Evolutionary conservation across 2,797 vertebrate species (phyloP).

Genomic region (Trematomus bernacchii): DNA sequence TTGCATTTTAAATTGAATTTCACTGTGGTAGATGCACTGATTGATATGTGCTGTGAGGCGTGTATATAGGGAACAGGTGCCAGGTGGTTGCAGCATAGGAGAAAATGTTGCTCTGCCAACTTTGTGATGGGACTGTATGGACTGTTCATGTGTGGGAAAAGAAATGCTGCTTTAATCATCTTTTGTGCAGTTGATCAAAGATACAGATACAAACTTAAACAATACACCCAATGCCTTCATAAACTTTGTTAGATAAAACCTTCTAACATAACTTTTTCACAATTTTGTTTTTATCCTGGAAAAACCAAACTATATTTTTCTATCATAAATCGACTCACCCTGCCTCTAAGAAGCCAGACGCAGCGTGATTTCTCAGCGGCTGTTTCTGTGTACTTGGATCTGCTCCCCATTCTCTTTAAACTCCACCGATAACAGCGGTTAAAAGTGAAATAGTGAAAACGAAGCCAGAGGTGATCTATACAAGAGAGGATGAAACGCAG

Average conservation of each 20-base stretch:
- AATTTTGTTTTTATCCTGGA: neutral
- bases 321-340: conserved; percentile 5
- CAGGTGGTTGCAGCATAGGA: conserved; percentile 7
- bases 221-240: neutral
- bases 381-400: conserved; percentile 29
- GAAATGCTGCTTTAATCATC: conserved; percentile 9
- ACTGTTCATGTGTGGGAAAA: neutral
- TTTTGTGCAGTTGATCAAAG: conserved; percentile 8
- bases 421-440: conserved; percentile 22
- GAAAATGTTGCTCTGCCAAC: conserved; percentile 10
- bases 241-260: neutral
- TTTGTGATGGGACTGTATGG: neutral
- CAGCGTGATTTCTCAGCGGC: conserved; percentile 9
- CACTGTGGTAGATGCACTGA: neutral
- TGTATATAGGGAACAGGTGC: conserved; percentile 16
- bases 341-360: conserved; percentile 25
- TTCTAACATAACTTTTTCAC: neutral
- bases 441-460: conserved; percentile 39
- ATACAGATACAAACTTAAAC: neutral
- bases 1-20: conserved; percentile 19
- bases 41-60: conserved; percentile 12
- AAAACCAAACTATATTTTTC: conserved; percentile 21
- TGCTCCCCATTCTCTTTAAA: conserved; percentile 38
- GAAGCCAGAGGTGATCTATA: conserved; percentile 49
- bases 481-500: conserved; percentile 41